Evolutionary conservation across 2,797 vertebrate genomes (phyloP).

Genomic region (Propithecus deckenii): DNA sequence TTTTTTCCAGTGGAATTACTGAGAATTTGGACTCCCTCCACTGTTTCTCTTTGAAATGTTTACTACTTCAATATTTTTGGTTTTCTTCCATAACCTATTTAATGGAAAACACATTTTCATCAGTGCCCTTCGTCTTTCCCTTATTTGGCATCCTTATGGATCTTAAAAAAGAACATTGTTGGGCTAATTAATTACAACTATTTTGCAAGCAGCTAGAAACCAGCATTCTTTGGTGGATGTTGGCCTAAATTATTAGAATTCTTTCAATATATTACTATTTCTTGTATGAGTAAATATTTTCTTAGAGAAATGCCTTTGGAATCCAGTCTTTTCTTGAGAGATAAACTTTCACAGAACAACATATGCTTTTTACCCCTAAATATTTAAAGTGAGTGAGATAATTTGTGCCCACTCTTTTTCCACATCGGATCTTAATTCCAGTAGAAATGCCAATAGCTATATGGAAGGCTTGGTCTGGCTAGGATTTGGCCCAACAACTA

Average conservation of each 20-base stretch:
- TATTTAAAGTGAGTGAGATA: not conserved
- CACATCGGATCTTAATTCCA: not conserved
- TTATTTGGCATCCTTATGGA: constrained; percentile 76
- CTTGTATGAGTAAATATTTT: constrained; percentile 40
- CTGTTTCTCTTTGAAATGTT: constrained; percentile 79
- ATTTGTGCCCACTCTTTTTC: not conserved
- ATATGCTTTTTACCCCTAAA: not conserved
- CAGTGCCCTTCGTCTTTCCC: constrained; percentile 64
- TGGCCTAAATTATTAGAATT: constrained; percentile 31
- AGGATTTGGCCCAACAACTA: not conserved
- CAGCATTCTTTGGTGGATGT: not conserved
- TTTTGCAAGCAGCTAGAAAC: not conserved
- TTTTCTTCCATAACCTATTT: constrained; percentile 79
- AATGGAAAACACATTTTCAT: constrained; percentile 82
- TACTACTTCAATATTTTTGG: constrained; percentile 79
- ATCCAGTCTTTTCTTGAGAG: not conserved
- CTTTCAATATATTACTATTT: constrained; percentile 16
- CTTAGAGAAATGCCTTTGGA: not conserved
- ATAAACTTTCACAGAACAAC: constrained; percentile 11
- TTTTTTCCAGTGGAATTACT: constrained; percentile 70
- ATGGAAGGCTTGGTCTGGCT: not conserved
- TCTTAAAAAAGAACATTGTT: constrained; percentile 41
- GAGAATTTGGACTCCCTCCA: constrained; percentile 79
- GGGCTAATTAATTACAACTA: constrained; percentile 36
- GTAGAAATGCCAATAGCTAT: not conserved